Conservation (phyloP, 1,140 invertebrate genomes). For the Cydia splendana region DNA sequence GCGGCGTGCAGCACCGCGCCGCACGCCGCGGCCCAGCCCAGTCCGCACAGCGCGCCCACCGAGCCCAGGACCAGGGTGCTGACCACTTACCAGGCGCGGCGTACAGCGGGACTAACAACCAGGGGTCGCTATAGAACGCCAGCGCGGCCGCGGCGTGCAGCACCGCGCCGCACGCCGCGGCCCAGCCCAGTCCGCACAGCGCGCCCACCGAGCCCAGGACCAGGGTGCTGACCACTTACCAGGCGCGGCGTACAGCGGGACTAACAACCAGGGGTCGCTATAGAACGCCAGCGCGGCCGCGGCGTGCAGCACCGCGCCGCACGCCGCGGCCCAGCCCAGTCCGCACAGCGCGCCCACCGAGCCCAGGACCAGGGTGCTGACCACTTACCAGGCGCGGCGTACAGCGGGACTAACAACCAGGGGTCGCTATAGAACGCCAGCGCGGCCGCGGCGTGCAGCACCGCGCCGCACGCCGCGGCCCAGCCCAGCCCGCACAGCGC, state of each 20-base stretch:
- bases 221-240: slow-evolving; percentile 10
- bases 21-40: slow-evolving; percentile 28
- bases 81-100: slow-evolving; percentile 55
- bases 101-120: slow-evolving; percentile 82
- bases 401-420: slow-evolving; percentile 81
- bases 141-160: slow-evolving; percentile 49
- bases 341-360: slow-evolving; percentile 40
- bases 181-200: slow-evolving; percentile 35
- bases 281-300: slow-evolving; percentile 51
- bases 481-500: slow-evolving; percentile 36
- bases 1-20: slow-evolving; percentile 45
- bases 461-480: slow-evolving; percentile 37
- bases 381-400: slow-evolving; percentile 68
- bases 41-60: slow-evolving; percentile 39
- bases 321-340: slow-evolving; percentile 28
- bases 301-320: slow-evolving; percentile 45
- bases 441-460: slow-evolving; percentile 46
- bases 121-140: slow-evolving; percentile 56
- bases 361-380: slow-evolving; percentile 32
- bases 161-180: slow-evolving; percentile 37
- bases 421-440: slow-evolving; percentile 53
- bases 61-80: slow-evolving; percentile 35
- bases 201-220: slow-evolving; percentile 39
- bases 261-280: slow-evolving; percentile 74
- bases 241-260: slow-evolving; percentile 81